These are phyloP conservation scores for Dexiosoma caninum DNA, from an alignment of 2,888 invertebrate genomes.

Conservation along the genomic window DNA sequence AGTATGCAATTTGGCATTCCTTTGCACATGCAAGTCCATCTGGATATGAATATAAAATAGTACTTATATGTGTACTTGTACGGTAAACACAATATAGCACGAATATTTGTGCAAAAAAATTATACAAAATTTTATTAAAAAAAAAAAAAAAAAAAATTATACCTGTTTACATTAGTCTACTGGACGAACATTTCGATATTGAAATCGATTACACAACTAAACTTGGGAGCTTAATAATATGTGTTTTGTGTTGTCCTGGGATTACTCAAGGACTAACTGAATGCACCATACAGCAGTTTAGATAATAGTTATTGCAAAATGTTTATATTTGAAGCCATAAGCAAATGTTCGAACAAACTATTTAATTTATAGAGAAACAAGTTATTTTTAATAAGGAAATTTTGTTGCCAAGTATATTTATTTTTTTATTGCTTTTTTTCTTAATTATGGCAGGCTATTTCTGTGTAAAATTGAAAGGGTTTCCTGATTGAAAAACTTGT, in stretches of 20 bases:
- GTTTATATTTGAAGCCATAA: not conserved
- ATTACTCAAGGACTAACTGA: not conserved
- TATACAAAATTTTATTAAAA: conserved; percentile 33
- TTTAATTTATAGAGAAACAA: not conserved
- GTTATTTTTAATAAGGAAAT: no score
- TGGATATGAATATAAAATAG: conserved; percentile 9
- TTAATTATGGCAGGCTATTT: no score
- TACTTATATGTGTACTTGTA: not conserved
- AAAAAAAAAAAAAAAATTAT: no score
- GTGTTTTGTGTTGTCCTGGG: not conserved
- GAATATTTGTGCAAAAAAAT: not conserved
- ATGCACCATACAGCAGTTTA: not conserved
- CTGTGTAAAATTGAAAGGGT: no score
- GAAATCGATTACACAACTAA: conserved; percentile 31
- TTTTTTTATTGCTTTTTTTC: no score
- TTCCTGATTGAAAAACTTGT: no score
- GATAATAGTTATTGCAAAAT: not conserved
- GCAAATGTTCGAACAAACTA: not conserved
- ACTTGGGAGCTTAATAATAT: not conserved
- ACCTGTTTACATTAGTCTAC: not conserved
- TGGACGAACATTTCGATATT: not conserved
- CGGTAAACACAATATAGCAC: not conserved
- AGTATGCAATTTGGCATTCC: no score
- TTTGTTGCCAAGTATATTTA: no score
- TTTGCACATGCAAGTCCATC: not conserved